A percentile compares a stretch with the other conserved stretches of the same genome.
phyloP scores from a whole-genome alignment of 1,140 invertebrate species.

The Ephestia elutella region DNA sequence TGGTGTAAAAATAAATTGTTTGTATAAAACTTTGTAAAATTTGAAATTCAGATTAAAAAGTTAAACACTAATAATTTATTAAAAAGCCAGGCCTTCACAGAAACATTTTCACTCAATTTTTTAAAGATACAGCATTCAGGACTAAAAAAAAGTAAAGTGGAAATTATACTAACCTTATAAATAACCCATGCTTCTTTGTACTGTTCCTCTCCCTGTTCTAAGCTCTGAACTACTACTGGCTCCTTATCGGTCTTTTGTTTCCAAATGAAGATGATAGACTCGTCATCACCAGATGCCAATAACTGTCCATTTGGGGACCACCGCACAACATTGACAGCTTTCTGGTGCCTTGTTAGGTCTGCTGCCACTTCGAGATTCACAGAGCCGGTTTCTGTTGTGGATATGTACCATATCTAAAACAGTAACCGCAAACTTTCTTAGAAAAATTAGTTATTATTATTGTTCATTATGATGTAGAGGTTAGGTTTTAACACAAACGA shows the following conservation, averaged over 20 bases:
- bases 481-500: no score
- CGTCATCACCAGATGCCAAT: constrained; percentile 95
- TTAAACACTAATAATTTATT: no score
- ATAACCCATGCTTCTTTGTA: constrained; percentile 92
- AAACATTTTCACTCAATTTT: no score
- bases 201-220: constrained; percentile 76
- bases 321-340: constrained; percentile 92
- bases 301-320: constrained; percentile 92
- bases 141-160: background rate
- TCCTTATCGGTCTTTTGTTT: constrained; percentile 85
- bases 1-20: no score
- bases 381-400: constrained; percentile 77
- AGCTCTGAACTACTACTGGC: constrained; percentile 41
- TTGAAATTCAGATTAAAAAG: no score
- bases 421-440: constrained; percentile 8
- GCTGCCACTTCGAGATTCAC: constrained; percentile 85
- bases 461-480: no score
- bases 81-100: no score
- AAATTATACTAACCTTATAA: constrained; percentile 59
- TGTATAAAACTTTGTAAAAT: no score
- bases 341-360: constrained; percentile 91
- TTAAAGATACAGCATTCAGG: no score
- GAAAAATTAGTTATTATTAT: background rate
- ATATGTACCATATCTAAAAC: constrained; percentile 90
- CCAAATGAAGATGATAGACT: constrained; percentile 93